phyloP scores from a whole-genome alignment of 2,888 invertebrate genomes.

The Boloria selene region DNA sequence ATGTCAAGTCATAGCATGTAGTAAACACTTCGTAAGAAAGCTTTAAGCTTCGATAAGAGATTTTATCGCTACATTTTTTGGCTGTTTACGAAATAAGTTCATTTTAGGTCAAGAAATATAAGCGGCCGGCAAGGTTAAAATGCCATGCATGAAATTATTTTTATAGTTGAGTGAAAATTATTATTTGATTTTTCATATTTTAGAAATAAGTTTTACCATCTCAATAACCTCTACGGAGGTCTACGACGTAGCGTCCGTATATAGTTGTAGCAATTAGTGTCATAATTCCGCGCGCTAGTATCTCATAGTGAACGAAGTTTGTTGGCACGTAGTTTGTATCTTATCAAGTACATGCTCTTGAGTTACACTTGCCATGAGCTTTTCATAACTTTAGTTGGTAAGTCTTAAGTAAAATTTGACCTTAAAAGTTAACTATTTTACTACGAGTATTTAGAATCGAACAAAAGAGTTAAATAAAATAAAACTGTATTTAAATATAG shows the following conservation, averaged over 20 bases:
- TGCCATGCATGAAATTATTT: slow-evolving; percentile 20
- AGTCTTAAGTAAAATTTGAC: slow-evolving; percentile 1
- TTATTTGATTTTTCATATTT: slow-evolving; percentile 5
- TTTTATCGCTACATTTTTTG: slow-evolving; percentile 44
- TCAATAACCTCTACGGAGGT: slow-evolving; percentile 47
- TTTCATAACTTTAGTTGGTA: neutral
- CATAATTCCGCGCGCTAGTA: slow-evolving; percentile 56
- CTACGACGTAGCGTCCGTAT: slow-evolving; percentile 57
- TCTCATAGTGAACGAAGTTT: slow-evolving; percentile 41
- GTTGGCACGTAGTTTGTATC: slow-evolving; percentile 21
- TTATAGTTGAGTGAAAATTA: slow-evolving; percentile 25
- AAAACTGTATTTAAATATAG: too few species aligned
- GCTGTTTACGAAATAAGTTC: slow-evolving; percentile 35
- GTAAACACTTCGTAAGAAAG: slow-evolving; percentile 53
- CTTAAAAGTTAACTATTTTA: neutral
- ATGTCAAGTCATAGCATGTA: slow-evolving; percentile 49
- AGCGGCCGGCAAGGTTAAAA: slow-evolving; percentile 32
- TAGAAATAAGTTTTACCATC: slow-evolving; percentile 17
- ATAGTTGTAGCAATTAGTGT: slow-evolving; percentile 61
- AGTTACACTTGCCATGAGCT: neutral
- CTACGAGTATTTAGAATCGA: too few species aligned
- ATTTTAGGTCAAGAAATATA: slow-evolving; percentile 30
- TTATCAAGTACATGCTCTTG: slow-evolving; percentile 4
- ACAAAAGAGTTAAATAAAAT: too few species aligned
- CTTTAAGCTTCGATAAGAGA: slow-evolving; percentile 48